These are phyloP conservation scores for Alectoris magna DNA, from an alignment of 2,797 vertebrate species.

Conservation along the genomic window DNA sequence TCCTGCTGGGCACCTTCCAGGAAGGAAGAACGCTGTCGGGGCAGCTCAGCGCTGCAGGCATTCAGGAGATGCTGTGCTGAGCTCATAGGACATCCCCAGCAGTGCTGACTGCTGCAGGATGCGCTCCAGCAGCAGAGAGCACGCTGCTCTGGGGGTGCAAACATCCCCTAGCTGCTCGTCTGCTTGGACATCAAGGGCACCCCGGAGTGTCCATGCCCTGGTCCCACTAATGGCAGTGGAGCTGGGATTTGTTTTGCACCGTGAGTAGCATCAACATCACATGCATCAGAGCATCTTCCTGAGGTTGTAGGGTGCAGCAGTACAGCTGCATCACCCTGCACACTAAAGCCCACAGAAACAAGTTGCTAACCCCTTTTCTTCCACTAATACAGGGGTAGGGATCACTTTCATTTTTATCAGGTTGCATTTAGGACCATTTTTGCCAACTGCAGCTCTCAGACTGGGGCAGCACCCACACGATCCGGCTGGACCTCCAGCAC, in stretches of 20 bases:
- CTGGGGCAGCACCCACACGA: background rate
- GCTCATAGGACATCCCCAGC: background rate
- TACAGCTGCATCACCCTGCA: background rate
- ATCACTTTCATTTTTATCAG: background rate
- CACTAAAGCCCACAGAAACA: background rate
- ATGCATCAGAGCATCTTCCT: background rate
- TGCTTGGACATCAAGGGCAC: background rate
- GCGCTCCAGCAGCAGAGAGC: fast-evolving
- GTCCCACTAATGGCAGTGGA: background rate
- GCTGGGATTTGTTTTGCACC: background rate
- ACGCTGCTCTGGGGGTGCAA: background rate
- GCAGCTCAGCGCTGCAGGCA: background rate
- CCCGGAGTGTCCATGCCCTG: background rate
- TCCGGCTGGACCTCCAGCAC: background rate
- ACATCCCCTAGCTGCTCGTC: background rate
- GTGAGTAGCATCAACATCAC: background rate
- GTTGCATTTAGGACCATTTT: background rate
- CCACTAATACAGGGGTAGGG: background rate
- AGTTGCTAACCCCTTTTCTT: background rate
- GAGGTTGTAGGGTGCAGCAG: background rate
- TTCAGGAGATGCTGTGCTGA: background rate
- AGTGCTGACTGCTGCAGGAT: background rate
- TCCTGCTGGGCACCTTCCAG: background rate
- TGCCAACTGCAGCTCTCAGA: background rate
- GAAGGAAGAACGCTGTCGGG: background rate